Conservation (phyloP, 1,140 invertebrate species). For the Idris sp. region DNA sequence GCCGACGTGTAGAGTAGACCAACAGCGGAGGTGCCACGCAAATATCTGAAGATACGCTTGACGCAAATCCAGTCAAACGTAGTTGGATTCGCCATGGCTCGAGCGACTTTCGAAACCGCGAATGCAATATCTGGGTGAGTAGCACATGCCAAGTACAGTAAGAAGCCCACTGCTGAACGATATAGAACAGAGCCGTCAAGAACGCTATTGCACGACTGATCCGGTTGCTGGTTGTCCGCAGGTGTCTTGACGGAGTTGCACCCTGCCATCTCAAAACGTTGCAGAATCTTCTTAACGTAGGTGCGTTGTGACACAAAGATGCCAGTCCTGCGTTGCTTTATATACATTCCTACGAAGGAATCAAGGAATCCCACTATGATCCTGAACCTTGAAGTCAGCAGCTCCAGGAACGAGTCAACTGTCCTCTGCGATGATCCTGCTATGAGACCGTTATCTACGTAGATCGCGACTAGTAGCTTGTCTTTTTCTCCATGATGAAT, state of each 20-base stretch:
- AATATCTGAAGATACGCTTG: conserved; percentile 18
- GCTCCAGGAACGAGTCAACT: conserved; percentile 5
- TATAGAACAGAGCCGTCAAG: conserved; percentile 12
- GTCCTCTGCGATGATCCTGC: conserved; percentile 1
- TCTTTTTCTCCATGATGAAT: too few relatives aligned
- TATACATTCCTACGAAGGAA: conserved; percentile 8
- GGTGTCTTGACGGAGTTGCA: conserved; percentile 3
- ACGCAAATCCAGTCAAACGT: conserved; percentile 1
- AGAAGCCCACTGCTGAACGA: conserved; percentile 6
- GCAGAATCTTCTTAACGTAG: conserved; percentile 5
- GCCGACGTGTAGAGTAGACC: conserved; percentile 3
- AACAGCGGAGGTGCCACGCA: conserved; percentile 3
- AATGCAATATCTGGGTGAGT: conserved; percentile 4
- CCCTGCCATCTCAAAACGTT: conserved; percentile 12
- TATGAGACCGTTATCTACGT: conserved; percentile 15
- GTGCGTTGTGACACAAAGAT: background rate
- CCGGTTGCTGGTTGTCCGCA: conserved; percentile 4
- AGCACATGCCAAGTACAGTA: conserved; percentile 16
- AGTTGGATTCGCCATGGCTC: conserved; percentile 6
- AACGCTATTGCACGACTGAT: background rate
- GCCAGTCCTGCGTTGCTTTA: conserved; percentile 1
- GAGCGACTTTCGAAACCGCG: conserved; percentile 14
- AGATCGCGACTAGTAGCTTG: conserved; percentile 18
- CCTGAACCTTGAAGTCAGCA: conserved; percentile 1
- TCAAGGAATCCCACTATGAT: conserved; percentile 12